phyloP scores from a whole-genome alignment of 2,113 vertebrate species.

The Lycaon pictus region DNA sequence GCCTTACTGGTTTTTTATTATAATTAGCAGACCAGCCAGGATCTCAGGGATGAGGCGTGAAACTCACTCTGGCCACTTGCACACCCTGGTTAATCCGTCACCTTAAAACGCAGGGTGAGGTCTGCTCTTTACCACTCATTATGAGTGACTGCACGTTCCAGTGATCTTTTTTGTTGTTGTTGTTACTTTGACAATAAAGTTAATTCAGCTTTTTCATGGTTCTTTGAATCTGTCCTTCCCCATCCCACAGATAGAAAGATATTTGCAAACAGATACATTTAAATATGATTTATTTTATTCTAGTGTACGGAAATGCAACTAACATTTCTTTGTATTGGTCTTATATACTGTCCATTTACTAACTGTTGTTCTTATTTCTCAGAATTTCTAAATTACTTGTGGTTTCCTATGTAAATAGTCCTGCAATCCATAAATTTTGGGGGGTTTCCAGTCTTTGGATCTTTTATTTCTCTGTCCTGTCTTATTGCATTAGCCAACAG shows the following conservation, averaged over 20 bases:
- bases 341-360: neutral
- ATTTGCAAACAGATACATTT: neutral
- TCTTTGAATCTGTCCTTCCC: neutral
- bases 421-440: too few species aligned
- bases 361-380: neutral
- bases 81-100: accelerated
- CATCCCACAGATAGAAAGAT: neutral
- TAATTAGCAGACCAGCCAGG: neutral
- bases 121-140: neutral
- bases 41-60: accelerated
- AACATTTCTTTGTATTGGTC: neutral
- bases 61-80: too few species aligned
- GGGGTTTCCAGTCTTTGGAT: neutral
- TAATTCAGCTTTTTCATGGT: neutral
- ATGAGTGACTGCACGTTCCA: accelerated
- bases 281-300: neutral
- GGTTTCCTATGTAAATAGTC: neutral
- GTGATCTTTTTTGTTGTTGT: accelerated
- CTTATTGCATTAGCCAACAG: neutral
- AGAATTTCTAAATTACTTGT: neutral
- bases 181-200: neutral
- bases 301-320: neutral
- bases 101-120: accelerated
- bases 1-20: accelerated
- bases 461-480: neutral